Conservation (phyloP, 2,888 invertebrate species). For the Tenthredo scrophulariae region DNA sequence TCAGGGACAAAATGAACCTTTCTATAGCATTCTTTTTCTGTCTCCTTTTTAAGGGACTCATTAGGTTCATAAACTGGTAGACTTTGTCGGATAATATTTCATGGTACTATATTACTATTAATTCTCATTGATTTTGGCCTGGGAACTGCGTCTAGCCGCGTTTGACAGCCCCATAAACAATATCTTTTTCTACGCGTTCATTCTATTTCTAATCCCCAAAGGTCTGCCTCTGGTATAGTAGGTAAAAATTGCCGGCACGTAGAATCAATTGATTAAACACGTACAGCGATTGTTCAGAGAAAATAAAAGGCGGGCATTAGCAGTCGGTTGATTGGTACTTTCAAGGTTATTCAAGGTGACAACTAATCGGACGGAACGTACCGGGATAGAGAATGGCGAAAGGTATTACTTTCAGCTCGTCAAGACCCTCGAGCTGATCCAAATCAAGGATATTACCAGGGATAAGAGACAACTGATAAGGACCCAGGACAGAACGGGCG, state of each 20-base stretch:
- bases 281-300: slow-evolving; percentile 9
- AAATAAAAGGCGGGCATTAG: slow-evolving; percentile 26
- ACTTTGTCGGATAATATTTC: slow-evolving; percentile 10
- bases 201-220: background rate
- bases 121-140: slow-evolving; percentile 9
- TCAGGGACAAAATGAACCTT: background rate
- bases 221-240: background rate
- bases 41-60: background rate
- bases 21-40: background rate
- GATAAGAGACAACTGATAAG: slow-evolving; percentile 51
- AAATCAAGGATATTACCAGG: slow-evolving; percentile 49
- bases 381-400: slow-evolving; percentile 35
- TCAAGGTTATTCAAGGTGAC: slow-evolving; percentile 51
- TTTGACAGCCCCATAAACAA: slow-evolving; percentile 25
- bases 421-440: slow-evolving; percentile 55
- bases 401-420: slow-evolving; percentile 63
- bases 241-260: slow-evolving; percentile 37
- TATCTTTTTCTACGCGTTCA: background rate
- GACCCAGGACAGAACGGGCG: background rate
- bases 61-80: slow-evolving; percentile 10
- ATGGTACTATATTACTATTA: background rate
- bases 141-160: slow-evolving; percentile 38
- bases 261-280: slow-evolving; percentile 49
- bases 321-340: slow-evolving; percentile 48
- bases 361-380: slow-evolving; percentile 38